A percentile compares a stretch with the other conserved stretches of the same genome.
phyloP scores from a whole-genome alignment of 2,797 vertebrate species.

The Ambastaia sidthimunki region DNA sequence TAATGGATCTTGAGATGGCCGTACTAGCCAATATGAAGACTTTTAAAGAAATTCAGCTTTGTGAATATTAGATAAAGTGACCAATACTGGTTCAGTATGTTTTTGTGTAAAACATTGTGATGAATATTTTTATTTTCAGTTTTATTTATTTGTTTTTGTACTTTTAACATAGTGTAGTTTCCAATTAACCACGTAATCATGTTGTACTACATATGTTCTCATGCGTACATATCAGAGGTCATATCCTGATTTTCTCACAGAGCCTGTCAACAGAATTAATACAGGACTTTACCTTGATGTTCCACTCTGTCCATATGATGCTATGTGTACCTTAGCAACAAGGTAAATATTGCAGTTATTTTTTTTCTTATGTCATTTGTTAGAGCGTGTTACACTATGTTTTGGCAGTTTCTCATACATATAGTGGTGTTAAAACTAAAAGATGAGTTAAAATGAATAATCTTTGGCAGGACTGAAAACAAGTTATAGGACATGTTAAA shows the following conservation, averaged over 20 bases:
- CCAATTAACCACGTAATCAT: conserved; percentile 27
- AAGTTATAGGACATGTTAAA: conserved; percentile 41
- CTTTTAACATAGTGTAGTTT: conserved; percentile 36
- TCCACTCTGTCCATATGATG: conserved; percentile 39
- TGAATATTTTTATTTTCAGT: conserved; percentile 52
- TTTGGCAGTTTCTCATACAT: not conserved
- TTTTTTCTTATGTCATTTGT: conserved; percentile 38
- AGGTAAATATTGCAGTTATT: conserved; percentile 18
- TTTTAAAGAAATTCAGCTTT: conserved; percentile 38
- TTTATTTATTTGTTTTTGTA: conserved; percentile 50
- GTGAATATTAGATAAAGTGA: conserved; percentile 43
- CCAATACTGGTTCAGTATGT: conserved; percentile 36
- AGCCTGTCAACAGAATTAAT: conserved; percentile 8
- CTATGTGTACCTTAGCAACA: conserved; percentile 41
- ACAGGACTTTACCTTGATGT: not conserved
- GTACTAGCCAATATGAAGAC: conserved; percentile 33
- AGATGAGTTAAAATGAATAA: conserved; percentile 3
- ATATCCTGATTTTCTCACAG: conserved; percentile 65
- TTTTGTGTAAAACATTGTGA: conserved; percentile 45
- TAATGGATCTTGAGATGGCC: conserved; percentile 28
- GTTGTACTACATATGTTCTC: conserved; percentile 65
- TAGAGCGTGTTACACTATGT: not conserved
- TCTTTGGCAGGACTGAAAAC: conserved; percentile 5
- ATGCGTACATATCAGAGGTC: conserved; percentile 72
- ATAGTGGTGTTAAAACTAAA: conserved; percentile 29